Base-by-base conservation (phyloP, 2,113 vertebrate genomes). In the Phycodurus eques region DNA sequence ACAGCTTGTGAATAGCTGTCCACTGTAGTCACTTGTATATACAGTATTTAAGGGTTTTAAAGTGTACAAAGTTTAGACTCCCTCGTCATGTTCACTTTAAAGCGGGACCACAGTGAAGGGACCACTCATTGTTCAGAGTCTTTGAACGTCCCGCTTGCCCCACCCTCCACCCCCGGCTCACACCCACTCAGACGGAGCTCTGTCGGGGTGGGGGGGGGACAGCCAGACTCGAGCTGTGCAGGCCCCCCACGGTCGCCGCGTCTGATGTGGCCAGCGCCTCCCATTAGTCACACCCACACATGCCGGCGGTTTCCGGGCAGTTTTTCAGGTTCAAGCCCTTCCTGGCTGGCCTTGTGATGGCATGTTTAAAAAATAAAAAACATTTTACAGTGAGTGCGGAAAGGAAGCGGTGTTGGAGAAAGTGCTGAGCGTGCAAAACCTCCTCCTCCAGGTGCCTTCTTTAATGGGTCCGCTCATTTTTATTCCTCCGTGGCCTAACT, bases 231-330 rank as follows among this genome's bases (percentile, higher is more conserved):
- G 91, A 93, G 92, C 93, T 90, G 83, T 80, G 78, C 86, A 87
- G 91, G 91, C 89, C 93, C 93, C 93, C 92, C 85, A 93, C 91
- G 90, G 90, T 92, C 70, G 88, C 89, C 90, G 93, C 88, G 88
- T 97, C 87, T 95, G 95, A 98, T 95, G 95, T 95, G 96, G 96
- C 93, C 85, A 93, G 72, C 12, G 39, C 78, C 86, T 74, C 85
- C 74, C 67, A 68, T 77, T 85, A 82, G 91, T 92, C 93, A 93
- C 92, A 84, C 80, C 88, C 91, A 86, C 91, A 85, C 93, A 93
- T 95, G 94, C 93, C 92, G 96, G 94, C 92, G 94, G 94, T 94
- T 95, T 94, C 88, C 90, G 93, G 87, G 62, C 62, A 42, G 54
- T 44, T 35, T 56, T 54, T 22, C 59, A 56, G 63, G 65, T 60